Evolutionary conservation across 2,797 vertebrate genomes (phyloP).

Genomic region (Ptychobarbus kaznakovi): DNA sequence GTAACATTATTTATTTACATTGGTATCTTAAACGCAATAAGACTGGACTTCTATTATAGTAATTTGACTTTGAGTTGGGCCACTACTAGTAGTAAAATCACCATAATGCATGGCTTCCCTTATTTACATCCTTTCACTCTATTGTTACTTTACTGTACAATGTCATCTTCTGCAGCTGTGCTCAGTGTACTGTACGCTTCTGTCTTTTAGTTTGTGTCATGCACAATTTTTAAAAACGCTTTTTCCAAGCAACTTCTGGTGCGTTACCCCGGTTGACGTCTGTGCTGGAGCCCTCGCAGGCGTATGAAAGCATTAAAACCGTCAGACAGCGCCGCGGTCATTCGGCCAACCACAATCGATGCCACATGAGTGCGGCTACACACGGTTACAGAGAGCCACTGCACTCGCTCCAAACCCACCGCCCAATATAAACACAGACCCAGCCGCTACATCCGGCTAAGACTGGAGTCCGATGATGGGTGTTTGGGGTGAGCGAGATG

Average conservation of each 20-base stretch:
- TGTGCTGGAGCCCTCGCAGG: constrained; percentile 7
- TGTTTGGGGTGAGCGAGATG: not conserved
- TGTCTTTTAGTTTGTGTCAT: not conserved
- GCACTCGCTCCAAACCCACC: constrained; percentile 31
- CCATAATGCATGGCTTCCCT: not conserved
- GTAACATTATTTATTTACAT: not conserved
- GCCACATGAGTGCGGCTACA: constrained; percentile 69
- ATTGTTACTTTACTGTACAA: not conserved
- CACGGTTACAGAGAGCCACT: constrained; percentile 47
- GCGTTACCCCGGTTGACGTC: constrained; percentile 17
- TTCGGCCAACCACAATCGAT: constrained; percentile 69
- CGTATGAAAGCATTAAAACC: constrained; percentile 52
- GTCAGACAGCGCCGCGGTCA: constrained; percentile 61
- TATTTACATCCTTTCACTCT: not conserved
- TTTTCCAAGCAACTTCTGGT: not conserved
- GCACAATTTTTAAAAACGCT: not conserved
- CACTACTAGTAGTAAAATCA: not conserved
- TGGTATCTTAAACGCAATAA: not conserved
- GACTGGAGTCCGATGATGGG: not conserved
- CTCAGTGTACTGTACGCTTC: not conserved
- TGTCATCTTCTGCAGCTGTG: not conserved
- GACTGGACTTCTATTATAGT: not conserved
- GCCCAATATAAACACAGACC: constrained; percentile 19
- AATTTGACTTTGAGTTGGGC: not conserved
- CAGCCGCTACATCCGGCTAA: not conserved